Evolutionary conservation across 2,797 vertebrate species (phyloP), one percentile per base, ranked within the genome.

Genomic region (Peromyscus eremicus): DNA sequence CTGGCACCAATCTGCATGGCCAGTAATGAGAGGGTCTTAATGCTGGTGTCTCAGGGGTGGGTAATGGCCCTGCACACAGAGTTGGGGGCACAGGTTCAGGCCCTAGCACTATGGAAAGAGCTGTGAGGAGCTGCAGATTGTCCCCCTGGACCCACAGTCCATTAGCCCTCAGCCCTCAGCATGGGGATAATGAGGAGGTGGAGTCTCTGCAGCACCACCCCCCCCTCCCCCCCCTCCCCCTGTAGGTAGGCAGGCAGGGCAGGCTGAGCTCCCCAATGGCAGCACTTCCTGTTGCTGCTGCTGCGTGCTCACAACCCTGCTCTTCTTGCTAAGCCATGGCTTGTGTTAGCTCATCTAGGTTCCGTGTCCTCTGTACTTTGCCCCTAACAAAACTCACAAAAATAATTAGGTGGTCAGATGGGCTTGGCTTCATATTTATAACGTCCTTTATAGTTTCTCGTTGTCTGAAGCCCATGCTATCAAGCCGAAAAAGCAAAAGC

Each of bases 21-120:
- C 91, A 27, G 40, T 98, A 98, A 98, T 97, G 95, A 98, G 97
- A 95, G 77, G 75, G 60, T 95, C 92, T 97, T 55, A 91, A 79
- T 71, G 94, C 68, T 2, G 2, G 68, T 4, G 90, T 94, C 94
- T 97, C 94, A 7, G 81, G 92, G 90, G 79, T 76, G 81, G 82
- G 92, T 89, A 91, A 95, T 89, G 94, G 94, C 96, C 89, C 84
- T 57, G 90, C 3, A 2, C 4, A 3, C 0, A 21, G 70, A 37
- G 60, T 73, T 68, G 57, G 83, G 97, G 94, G 97, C 97, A 90
- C 73, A 92, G 89, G 95, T 94, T 93, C 94, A 95, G 95, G 64
- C 83, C 95, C 86, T 64, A 85, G 75, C 75, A 77, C 92, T 52
- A 55, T 37, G 76, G 88, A 82, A 11, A 66, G 84, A 92, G 83